A percentile compares a stretch with the other conserved stretches of the same genome.
Conservation (phyloP, 2,797 vertebrate genomes). For the Coendou prehensilis region DNA sequence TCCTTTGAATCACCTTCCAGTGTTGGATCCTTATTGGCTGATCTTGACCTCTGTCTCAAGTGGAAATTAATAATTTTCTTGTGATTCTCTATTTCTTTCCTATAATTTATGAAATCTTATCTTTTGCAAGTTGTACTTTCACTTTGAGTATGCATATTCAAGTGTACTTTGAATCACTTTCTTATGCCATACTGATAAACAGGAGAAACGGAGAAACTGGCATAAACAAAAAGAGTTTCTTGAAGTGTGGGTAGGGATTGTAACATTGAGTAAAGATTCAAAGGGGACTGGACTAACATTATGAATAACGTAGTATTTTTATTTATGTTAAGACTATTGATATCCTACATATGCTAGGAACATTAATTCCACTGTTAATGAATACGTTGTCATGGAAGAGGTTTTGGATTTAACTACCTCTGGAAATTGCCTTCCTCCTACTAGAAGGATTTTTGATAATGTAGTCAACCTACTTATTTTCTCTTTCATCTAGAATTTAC, state of each 20-base stretch:
- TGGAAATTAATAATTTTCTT: constrained; percentile 53
- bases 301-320: neutral
- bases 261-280: neutral
- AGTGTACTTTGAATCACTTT: neutral
- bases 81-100: constrained; percentile 1
- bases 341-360: neutral
- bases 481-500: neutral
- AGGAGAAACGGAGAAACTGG: neutral
- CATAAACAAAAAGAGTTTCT: neutral
- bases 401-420: neutral
- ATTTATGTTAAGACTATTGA: neutral
- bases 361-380: neutral
- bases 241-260: constrained; percentile 1
- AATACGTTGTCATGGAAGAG: neutral
- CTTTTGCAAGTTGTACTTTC: constrained; percentile 24
- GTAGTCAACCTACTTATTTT: neutral
- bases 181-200: constrained; percentile 33
- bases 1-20: constrained; percentile 11
- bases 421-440: neutral
- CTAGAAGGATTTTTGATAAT: neutral
- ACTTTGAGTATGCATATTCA: neutral
- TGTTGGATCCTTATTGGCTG: neutral
- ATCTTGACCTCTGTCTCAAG: neutral
- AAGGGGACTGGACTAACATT: neutral
- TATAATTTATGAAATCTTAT: neutral